Evolutionary conservation across 2,113 vertebrate genomes (phyloP).

Genomic region (Isichthys henryi): DNA sequence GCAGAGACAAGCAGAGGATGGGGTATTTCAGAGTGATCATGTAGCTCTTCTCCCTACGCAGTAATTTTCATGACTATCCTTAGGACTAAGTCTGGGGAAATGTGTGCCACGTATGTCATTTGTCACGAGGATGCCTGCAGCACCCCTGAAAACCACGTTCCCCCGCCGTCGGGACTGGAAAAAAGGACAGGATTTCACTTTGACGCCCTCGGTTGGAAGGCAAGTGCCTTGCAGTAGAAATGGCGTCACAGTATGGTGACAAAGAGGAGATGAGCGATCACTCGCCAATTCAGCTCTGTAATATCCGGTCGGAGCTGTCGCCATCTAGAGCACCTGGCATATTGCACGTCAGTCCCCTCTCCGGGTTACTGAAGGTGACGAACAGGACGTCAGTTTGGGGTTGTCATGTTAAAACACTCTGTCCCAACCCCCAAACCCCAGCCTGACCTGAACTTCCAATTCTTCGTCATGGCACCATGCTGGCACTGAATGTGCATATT

Average conservation of each 20-base stretch:
- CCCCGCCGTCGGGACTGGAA: background rate
- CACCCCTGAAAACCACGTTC: background rate
- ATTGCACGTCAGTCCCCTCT: background rate
- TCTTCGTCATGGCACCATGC: background rate
- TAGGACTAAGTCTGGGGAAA: background rate
- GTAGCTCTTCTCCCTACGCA: background rate
- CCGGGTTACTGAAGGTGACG: slow-evolving; percentile 28
- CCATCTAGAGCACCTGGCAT: slow-evolving; percentile 22
- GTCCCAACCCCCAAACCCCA: background rate
- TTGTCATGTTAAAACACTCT: slow-evolving; percentile 15
- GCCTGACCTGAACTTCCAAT: background rate
- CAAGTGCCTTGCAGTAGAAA: background rate
- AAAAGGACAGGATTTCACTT: background rate
- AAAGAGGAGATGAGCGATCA: slow-evolving; percentile 38
- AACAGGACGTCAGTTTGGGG: slow-evolving; percentile 21
- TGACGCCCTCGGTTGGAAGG: background rate
- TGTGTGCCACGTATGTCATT: background rate
- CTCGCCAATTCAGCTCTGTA: slow-evolving; percentile 35
- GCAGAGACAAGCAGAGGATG: background rate
- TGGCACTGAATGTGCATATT: background rate
- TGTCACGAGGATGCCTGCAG: background rate
- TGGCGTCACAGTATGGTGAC: slow-evolving; percentile 31
- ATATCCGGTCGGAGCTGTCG: slow-evolving; percentile 36
- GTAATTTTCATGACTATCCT: background rate
- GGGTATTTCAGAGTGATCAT: background rate